Evolutionary conservation across 1,140 invertebrate species (phyloP), one percentile per base, ranked within the genome.

Genomic region (Drosophila mauritiana): DNA sequence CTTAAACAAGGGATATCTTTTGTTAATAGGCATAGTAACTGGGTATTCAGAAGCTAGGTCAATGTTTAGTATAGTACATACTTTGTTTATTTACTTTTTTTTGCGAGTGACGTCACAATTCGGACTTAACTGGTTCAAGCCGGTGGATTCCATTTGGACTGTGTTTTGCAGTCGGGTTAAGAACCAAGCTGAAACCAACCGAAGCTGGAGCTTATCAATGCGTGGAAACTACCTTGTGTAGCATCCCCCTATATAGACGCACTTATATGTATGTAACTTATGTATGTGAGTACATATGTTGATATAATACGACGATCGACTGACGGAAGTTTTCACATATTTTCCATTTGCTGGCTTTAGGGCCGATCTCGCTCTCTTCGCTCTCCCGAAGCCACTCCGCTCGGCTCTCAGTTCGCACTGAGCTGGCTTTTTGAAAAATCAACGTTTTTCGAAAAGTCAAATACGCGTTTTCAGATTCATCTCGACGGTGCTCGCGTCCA

Each of bases 401-500:
- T 15, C 7, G 17, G 42, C 52, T 48, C 56, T 59, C 53, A 39
- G 51, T 31, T 43, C 36, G 43, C 40, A 17, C 17, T 51, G 34
- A 52, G 68, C 20, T 20, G 70, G 13, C 43, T 68, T 68, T 77
- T 88, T 89, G 74, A 40, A 78, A 88, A 89, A 83, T 89, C 77
- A 69, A 74, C 74, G 42, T 84, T 73, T 88, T 86, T 84, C 56
- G 52, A 84, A 88, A 83, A 80, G 69, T 52, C 68, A 37, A 80
- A 74, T 56, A 43, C 76, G 49, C 69, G 79, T 89, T 89, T 88
- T 80, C 56, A 88, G 84, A 88, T 80, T 80, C 80, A 90, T 80
- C 73, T 84, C 59, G 64, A 74, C 84, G 61, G 59, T 89, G 84
- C 46, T 49, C 85, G 76, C 73, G 84, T 72, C 61, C 72, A 80